A percentile compares a stretch with the other conserved stretches of the same genome.
These are phyloP conservation scores for Laticauda colubrina DNA, from an alignment of 2,113 vertebrate genomes.

Conservation along the genomic window DNA sequence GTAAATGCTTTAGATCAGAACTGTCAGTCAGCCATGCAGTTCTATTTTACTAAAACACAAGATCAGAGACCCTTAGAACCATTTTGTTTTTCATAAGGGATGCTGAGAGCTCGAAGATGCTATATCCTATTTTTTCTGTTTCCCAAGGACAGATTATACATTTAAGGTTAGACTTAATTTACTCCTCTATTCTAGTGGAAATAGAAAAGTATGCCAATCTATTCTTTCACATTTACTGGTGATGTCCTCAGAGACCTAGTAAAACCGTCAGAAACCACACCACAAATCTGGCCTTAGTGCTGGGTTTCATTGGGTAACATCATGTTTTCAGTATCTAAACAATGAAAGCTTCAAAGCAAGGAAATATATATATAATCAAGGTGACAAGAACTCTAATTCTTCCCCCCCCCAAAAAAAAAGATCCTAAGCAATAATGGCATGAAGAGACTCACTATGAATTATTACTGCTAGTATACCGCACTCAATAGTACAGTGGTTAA, in stretches of 20 bases:
- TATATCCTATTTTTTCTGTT: constrained; percentile 50
- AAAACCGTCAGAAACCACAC: constrained; percentile 62
- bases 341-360: constrained; percentile 57
- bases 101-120: constrained; percentile 79
- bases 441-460: constrained; percentile 44
- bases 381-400: constrained; percentile 37
- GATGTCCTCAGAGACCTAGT: constrained; percentile 67
- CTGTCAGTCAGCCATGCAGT: constrained; percentile 91
- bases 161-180: constrained; percentile 83
- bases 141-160: constrained; percentile 83
- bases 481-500: constrained; percentile 43
- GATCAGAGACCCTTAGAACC: constrained; percentile 91
- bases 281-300: constrained; percentile 60
- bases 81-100: constrained; percentile 80
- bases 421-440: constrained; percentile 26
- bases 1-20: constrained; percentile 95
- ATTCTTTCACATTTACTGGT: constrained; percentile 71
- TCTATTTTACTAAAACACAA: constrained; percentile 90
- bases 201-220: constrained; percentile 69
- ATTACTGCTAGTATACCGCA: constrained; percentile 51
- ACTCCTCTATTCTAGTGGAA: constrained; percentile 70
- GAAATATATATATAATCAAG: constrained; percentile 30
- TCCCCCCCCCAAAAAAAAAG: background rate
- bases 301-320: constrained; percentile 60
- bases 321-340: constrained; percentile 49